Conservation (phyloP, 2,113 vertebrate genomes). For the Myiagra hebetior region DNA sequence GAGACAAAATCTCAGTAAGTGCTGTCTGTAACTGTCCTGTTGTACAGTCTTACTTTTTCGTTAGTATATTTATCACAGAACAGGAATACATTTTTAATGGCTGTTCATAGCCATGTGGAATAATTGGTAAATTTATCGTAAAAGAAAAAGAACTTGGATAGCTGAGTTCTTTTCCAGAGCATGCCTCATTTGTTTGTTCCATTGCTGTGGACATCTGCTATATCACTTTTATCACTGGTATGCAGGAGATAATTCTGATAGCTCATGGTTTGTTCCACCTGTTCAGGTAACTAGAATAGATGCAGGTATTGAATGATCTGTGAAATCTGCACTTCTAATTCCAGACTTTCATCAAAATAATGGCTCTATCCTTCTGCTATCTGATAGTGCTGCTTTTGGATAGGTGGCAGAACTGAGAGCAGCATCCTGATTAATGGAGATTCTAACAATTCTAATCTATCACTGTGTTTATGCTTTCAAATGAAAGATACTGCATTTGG, state of each 20-base stretch:
- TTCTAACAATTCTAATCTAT: not conserved
- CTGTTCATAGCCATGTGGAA: not conserved
- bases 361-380: not conserved
- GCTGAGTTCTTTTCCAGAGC: not conserved
- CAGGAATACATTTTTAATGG: not conserved
- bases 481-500: not conserved
- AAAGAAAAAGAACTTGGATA: not conserved
- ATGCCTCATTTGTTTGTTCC: not conserved
- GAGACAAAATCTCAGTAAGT: not conserved
- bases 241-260: not conserved
- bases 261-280: not conserved
- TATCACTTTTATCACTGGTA: not conserved
- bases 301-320: not conserved
- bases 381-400: not conserved
- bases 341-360: not conserved
- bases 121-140: not conserved
- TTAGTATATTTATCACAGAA: not conserved
- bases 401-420: not conserved
- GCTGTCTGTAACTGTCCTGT: not conserved
- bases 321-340: not conserved
- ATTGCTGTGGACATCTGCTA: not conserved
- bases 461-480: not conserved
- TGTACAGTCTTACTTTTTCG: not conserved
- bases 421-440: not conserved
- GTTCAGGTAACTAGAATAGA: not conserved